Evolutionary conservation across 2,797 vertebrate species (phyloP).

Genomic region (Peromyscus eremicus): DNA sequence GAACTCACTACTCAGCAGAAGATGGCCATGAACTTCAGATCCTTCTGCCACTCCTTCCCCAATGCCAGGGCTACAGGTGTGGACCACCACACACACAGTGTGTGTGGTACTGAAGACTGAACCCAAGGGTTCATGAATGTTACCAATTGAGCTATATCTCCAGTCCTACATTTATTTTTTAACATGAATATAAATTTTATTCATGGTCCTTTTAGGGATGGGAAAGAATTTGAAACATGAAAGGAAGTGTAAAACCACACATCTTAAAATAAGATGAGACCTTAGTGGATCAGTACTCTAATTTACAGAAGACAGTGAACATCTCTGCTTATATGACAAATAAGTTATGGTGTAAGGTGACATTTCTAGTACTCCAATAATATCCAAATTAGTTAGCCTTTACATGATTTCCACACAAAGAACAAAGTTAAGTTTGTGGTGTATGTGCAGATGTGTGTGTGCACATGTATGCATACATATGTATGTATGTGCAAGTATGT

Average conservation of each 20-base stretch:
- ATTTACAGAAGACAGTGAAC: not conserved
- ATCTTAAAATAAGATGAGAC: not conserved
- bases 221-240: conserved; percentile 41
- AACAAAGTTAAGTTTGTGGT: not conserved
- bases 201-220: not conserved
- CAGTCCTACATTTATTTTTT: not conserved
- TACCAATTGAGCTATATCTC: not conserved
- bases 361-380: not conserved
- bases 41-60: not conserved
- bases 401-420: not conserved
- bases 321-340: not conserved
- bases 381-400: not conserved
- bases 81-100: not conserved
- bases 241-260: not conserved
- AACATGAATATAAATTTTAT: not conserved
- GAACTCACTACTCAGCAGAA: not conserved
- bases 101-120: not conserved
- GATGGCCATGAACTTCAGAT: not conserved
- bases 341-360: not conserved
- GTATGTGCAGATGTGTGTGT: not conserved
- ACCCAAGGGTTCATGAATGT: not conserved
- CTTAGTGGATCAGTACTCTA: not conserved
- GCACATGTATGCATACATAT: not conserved
- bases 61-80: not conserved
- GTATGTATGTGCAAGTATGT: not conserved